phyloP scores from a whole-genome alignment of 1,140 invertebrate genomes.

The Cepaea nemoralis region DNA sequence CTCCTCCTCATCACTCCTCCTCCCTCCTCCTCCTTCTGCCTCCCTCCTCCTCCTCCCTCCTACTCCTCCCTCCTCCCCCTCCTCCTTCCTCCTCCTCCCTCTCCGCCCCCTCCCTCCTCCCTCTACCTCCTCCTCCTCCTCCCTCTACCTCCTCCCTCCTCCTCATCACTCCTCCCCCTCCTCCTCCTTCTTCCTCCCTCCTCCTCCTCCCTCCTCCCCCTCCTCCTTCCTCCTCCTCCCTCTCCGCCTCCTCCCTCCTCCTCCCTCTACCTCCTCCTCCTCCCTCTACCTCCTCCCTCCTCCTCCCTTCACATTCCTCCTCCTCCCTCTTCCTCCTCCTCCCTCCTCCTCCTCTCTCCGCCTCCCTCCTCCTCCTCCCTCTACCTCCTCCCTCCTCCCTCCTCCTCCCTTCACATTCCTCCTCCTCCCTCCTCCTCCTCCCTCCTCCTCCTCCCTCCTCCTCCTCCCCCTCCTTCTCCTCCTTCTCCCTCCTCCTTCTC shows the following conservation, averaged over 20 bases:
- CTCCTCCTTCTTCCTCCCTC: neutral
- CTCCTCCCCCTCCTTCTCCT: conserved; percentile 10
- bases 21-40: no score
- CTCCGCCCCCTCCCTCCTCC: neutral
- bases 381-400: neutral
- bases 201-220: neutral
- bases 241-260: conserved; percentile 2
- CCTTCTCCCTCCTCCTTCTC: conserved; percentile 12
- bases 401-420: no score
- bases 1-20: no score
- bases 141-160: neutral
- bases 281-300: neutral
- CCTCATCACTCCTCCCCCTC: neutral
- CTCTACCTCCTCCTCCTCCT: conserved; percentile 5
- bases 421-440: conserved; percentile 32
- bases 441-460: conserved; percentile 5
- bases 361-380: no score
- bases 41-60: no score
- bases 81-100: conserved; percentile 8
- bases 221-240: no score
- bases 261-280: conserved; percentile 5
- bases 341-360: no score
- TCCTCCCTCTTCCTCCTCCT: neutral
- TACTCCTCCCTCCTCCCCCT: no score
- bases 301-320: no score